Percentiles rank a stretch among this genome's conserved stretches.
phyloP scores from a whole-genome alignment of 2,113 vertebrate species.

The Dasyurus viverrinus region DNA sequence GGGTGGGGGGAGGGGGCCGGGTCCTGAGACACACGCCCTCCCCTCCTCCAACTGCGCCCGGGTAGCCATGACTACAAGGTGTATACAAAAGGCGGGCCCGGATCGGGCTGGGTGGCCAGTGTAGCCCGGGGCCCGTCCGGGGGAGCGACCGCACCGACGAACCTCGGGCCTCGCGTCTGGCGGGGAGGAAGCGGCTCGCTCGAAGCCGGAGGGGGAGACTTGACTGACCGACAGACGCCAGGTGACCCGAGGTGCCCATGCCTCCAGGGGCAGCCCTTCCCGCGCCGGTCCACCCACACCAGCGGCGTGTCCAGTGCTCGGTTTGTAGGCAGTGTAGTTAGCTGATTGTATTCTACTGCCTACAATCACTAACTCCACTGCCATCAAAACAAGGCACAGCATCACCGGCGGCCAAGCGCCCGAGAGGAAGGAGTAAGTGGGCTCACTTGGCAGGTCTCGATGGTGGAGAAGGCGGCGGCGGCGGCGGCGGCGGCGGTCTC shows the following conservation, averaged over 20 bases:
- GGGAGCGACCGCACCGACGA: background rate
- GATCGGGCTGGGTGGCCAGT: constrained; percentile 9
- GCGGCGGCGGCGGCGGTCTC: background rate
- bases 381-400: constrained; percentile 90
- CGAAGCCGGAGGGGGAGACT: background rate
- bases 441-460: background rate
- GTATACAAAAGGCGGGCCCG: constrained; percentile 66
- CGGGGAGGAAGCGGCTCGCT: background rate
- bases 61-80: constrained; percentile 71
- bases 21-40: background rate
- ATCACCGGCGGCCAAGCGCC: constrained; percentile 49
- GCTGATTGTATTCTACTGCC: constrained; percentile 86
- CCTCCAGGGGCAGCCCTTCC: background rate
- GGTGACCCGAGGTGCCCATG: background rate
- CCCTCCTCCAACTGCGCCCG: constrained; percentile 14
- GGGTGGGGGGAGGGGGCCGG: background rate
- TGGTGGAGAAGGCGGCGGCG: background rate
- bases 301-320: constrained; percentile 79
- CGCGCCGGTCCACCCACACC: background rate
- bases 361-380: constrained; percentile 92
- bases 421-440: constrained; percentile 2
- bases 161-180: background rate
- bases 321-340: constrained; percentile 95
- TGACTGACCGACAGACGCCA: background rate
- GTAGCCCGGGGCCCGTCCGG: background rate